phyloP scores from a whole-genome alignment of 2,888 invertebrate genomes.

The Tinea pellionella region DNA sequence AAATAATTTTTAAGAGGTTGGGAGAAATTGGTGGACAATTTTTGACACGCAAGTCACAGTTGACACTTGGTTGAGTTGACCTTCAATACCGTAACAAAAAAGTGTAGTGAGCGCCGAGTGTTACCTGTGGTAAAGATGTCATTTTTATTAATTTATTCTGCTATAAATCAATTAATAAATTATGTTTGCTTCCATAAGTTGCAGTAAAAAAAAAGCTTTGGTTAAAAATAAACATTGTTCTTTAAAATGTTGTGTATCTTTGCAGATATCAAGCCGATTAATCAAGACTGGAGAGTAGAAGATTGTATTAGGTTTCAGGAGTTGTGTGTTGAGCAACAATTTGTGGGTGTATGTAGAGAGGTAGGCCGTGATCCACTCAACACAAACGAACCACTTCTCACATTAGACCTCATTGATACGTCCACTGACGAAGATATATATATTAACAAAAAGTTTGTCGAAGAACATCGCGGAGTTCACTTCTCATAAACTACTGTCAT shows the following conservation, averaged over 20 bases:
- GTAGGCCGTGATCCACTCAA: slow-evolving; percentile 72
- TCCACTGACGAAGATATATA: slow-evolving; percentile 74
- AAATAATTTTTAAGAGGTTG: too few species aligned
- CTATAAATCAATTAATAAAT: too few species aligned
- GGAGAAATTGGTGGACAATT: too few species aligned
- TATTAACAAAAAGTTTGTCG: slow-evolving; percentile 21
- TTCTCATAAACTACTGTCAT: not conserved
- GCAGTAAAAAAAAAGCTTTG: too few species aligned
- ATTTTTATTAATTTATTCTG: too few species aligned
- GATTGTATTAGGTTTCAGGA: slow-evolving; percentile 80
- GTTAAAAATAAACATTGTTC: too few species aligned
- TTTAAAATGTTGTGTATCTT: not conserved
- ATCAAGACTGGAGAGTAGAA: slow-evolving; percentile 77
- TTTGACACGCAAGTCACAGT: too few species aligned
- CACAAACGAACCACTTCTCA: slow-evolving; percentile 71
- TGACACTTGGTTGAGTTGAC: too few species aligned
- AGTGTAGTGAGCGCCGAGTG: too few species aligned
- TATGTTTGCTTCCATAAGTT: too few species aligned
- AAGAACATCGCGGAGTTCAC: not conserved
- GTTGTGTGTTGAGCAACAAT: slow-evolving; percentile 75
- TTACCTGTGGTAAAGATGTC: too few species aligned
- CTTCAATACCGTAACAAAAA: too few species aligned
- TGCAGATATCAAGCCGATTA: slow-evolving; percentile 63
- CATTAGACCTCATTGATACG: slow-evolving; percentile 78
- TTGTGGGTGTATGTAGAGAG: slow-evolving; percentile 75